A percentile compares a stretch with the other conserved stretches of the same genome.
These are phyloP conservation scores for Phania funesta DNA, from an alignment of 2,888 invertebrate species.

Conservation along the genomic window DNA sequence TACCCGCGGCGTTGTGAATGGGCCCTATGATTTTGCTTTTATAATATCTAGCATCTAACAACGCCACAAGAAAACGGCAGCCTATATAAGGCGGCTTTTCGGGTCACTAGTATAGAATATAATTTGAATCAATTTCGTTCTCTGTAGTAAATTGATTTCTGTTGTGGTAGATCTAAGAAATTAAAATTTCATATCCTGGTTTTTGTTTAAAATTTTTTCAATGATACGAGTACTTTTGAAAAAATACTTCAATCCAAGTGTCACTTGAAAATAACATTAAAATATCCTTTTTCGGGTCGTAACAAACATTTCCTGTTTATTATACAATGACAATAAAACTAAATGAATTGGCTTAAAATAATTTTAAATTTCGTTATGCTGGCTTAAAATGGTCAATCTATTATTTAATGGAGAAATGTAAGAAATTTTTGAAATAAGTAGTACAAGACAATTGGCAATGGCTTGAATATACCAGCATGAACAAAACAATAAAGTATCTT, in stretches of 20 bases:
- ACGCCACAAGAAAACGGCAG: no score
- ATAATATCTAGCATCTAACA: no score
- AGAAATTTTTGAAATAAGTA: no score
- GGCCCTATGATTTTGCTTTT: no score
- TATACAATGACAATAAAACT: constrained; percentile 19
- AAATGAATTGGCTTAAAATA: constrained; percentile 17
- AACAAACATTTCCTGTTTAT: constrained; percentile 57
- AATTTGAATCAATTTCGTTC: no score
- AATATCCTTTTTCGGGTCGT: constrained; percentile 11
- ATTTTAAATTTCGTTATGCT: constrained; percentile 48
- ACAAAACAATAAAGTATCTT: constrained; percentile 40
- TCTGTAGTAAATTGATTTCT: neutral
- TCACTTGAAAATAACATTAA: constrained; percentile 58
- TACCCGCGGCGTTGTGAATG: no score
- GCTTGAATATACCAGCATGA: neutral
- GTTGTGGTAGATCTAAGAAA: neutral
- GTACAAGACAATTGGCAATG: neutral
- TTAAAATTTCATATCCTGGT: constrained; percentile 37
- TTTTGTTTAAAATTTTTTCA: constrained; percentile 3
- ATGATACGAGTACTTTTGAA: neutral
- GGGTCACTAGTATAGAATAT: no score
- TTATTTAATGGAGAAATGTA: neutral
- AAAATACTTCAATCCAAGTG: constrained; percentile 56
- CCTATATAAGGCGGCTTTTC: no score
- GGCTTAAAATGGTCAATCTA: constrained; percentile 43